A percentile compares a stretch with the other conserved stretches of the same genome.
These are phyloP conservation scores for Teleogryllus occipitalis DNA, from an alignment of 1,140 invertebrate genomes.

Conservation along the genomic window DNA sequence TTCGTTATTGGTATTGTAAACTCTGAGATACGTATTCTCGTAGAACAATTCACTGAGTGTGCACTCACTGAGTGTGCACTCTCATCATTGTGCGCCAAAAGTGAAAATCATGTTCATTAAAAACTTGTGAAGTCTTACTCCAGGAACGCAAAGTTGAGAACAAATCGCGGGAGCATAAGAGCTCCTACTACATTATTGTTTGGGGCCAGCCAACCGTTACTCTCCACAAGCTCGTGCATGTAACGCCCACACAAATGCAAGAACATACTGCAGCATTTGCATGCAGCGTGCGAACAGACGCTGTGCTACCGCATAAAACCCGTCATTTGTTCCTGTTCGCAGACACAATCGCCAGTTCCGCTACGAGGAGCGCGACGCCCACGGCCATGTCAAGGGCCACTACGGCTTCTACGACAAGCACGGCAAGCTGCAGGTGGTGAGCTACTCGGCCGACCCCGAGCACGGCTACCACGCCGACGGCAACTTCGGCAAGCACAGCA, in stretches of 20 bases:
- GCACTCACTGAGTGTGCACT: too few species aligned
- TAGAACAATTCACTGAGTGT: too few species aligned
- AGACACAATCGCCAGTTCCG: conserved; percentile 75
- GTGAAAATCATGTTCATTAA: too few species aligned
- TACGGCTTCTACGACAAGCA: conserved; percentile 73
- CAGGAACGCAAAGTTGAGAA: too few species aligned
- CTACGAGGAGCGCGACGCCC: conserved; percentile 65
- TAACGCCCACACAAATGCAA: not conserved
- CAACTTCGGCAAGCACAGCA: conserved; percentile 19
- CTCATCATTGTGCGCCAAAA: too few species aligned
- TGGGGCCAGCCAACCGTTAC: not conserved
- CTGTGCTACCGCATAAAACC: not conserved
- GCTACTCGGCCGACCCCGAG: conserved; percentile 64
- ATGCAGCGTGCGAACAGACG: too few species aligned
- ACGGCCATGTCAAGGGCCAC: conserved; percentile 69
- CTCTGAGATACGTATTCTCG: too few species aligned
- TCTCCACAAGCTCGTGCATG: not conserved
- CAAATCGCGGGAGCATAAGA: too few species aligned
- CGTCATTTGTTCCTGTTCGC: conserved; percentile 30
- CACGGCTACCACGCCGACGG: conserved; percentile 52
- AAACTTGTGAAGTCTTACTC: too few species aligned
- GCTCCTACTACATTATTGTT: not conserved
- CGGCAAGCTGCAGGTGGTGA: conserved; percentile 69
- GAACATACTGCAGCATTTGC: not conserved
- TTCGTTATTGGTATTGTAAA: too few species aligned